Evolutionary conservation across 2,797 vertebrate species (phyloP).

Genomic region (Danio aesculapii): DNA sequence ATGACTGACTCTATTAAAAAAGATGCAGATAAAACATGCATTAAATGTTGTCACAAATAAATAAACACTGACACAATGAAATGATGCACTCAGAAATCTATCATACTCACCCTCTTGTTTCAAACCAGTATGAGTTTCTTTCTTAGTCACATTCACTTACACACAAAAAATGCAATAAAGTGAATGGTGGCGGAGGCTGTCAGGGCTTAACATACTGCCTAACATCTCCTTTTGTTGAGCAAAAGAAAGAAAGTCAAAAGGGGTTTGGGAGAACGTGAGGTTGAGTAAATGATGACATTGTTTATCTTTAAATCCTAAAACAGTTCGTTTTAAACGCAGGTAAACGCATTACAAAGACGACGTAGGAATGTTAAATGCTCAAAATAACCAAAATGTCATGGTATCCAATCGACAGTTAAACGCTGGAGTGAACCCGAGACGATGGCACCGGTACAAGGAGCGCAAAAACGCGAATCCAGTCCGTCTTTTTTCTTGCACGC

Average conservation of each 20-base stretch:
- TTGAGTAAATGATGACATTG: slow-evolving; percentile 14
- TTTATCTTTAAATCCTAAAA: not conserved
- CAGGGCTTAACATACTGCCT: slow-evolving; percentile 1
- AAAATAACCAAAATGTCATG: slow-evolving; percentile 36
- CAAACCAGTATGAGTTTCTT: not conserved
- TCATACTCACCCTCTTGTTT: slow-evolving; percentile 29
- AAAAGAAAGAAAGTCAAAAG: slow-evolving; percentile 18
- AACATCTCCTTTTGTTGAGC: slow-evolving; percentile 14
- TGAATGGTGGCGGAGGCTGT: slow-evolving; percentile 13
- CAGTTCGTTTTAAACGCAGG: not conserved
- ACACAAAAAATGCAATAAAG: not conserved
- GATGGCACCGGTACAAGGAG: slow-evolving; percentile 49
- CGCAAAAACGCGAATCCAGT: slow-evolving; percentile 63
- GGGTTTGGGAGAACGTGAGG: not conserved
- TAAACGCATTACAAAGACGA: slow-evolving; percentile 13
- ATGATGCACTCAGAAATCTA: not conserved
- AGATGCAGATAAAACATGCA: not conserved
- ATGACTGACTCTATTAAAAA: too few relatives aligned
- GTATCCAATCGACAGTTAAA: slow-evolving; percentile 43
- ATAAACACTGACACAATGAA: not conserved
- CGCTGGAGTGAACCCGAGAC: slow-evolving; percentile 53
- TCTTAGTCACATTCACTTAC: slow-evolving; percentile 16
- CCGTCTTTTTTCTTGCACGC: slow-evolving; percentile 67
- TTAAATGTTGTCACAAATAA: not conserved
- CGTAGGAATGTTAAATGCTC: slow-evolving; percentile 16